A percentile compares a stretch with the other conserved stretches of the same genome.
Conservation (phyloP, 1,140 invertebrate genomes). For the Diabrotica undecimpunctata region DNA sequence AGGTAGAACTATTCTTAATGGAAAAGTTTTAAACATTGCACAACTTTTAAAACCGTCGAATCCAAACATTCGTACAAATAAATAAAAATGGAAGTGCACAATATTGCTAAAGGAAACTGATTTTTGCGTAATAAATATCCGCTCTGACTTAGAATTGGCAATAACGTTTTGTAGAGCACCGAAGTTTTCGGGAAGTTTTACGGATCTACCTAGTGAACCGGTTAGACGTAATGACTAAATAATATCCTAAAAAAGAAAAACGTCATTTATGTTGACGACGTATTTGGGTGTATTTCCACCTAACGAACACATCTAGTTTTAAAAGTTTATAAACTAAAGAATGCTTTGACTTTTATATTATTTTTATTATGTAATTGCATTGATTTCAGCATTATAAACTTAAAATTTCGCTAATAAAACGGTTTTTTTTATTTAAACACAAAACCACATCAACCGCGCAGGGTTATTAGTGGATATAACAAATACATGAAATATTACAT, state of each 20-base stretch:
- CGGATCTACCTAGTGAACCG: not conserved
- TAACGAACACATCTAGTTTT: not conserved
- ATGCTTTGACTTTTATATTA: no score
- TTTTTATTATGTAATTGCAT: no score
- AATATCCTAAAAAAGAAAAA: not conserved
- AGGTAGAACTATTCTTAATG: no score
- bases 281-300: not conserved
- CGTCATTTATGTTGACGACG: not conserved
- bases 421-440: no score
- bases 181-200: slow-evolving; percentile 2
- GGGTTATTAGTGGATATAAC: no score
- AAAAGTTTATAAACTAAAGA: not conserved
- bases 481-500: no score
- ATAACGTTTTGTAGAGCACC: not conserved
- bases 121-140: slow-evolving; percentile 1
- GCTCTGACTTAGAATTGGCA: not conserved
- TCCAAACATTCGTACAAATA: no score
- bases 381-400: no score
- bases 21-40: no score
- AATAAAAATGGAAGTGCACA: not conserved
- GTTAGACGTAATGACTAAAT: not conserved
- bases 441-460: no score
- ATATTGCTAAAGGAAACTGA: not conserved
- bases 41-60: no score
- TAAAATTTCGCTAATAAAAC: no score